These are phyloP conservation scores for Acanthurus leucopareius DNA, from an alignment of 2,797 vertebrate species.

Conservation along the genomic window DNA sequence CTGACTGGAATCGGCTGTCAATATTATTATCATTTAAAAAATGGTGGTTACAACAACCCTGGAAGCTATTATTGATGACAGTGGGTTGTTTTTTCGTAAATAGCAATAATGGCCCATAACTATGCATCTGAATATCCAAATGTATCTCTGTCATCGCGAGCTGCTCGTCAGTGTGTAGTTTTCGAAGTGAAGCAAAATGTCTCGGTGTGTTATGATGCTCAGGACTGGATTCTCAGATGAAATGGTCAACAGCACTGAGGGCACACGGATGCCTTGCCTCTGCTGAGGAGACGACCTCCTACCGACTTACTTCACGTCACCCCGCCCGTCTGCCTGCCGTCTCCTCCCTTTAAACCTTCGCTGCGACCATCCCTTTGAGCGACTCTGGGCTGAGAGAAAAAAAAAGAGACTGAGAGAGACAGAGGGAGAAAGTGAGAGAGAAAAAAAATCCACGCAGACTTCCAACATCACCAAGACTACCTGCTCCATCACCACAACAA, in stretches of 20 bases:
- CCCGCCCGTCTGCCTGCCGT: slow-evolving; percentile 82
- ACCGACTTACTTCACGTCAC: slow-evolving; percentile 80
- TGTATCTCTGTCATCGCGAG: slow-evolving; percentile 2
- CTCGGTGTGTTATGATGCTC: slow-evolving; percentile 11
- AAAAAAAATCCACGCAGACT: slow-evolving; percentile 59
- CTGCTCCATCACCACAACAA: slow-evolving; percentile 77
- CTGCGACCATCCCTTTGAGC: slow-evolving; percentile 70
- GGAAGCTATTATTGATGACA: background rate
- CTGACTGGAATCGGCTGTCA: slow-evolving; percentile 17
- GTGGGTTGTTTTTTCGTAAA: background rate
- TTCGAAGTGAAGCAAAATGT: slow-evolving; percentile 20
- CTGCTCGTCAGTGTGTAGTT: slow-evolving; percentile 7
- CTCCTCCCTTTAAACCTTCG: slow-evolving; percentile 77
- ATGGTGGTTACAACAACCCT: background rate
- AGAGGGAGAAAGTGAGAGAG: slow-evolving; percentile 41
- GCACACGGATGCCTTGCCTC: slow-evolving; percentile 68
- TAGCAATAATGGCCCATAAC: background rate
- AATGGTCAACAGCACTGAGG: slow-evolving; percentile 52
- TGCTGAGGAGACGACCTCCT: slow-evolving; percentile 75
- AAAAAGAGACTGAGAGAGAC: slow-evolving; percentile 39
- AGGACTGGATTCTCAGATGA: slow-evolving; percentile 42
- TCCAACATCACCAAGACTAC: slow-evolving; percentile 74
- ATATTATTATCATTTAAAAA: background rate
- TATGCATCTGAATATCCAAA: background rate
- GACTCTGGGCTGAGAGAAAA: slow-evolving; percentile 48